Percentiles rank a stretch among this genome's conserved stretches.
phyloP scores from a whole-genome alignment of 92 coral and sea anemone species.

The Bergia sp. region DNA sequence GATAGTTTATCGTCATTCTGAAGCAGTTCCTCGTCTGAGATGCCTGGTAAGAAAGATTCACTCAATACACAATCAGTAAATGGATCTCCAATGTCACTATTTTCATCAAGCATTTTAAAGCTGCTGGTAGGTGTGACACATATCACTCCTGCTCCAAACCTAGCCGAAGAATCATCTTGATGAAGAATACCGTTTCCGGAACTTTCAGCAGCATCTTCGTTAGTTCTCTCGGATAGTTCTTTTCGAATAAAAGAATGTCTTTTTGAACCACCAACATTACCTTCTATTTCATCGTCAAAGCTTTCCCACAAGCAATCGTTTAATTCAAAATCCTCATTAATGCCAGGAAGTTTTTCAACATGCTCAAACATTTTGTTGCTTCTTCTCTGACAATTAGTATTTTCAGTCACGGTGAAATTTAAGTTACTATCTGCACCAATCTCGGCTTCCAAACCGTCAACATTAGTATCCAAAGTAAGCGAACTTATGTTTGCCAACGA shows the following conservation, averaged over 20 bases:
- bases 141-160: slow-evolving; percentile 52
- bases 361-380: neutral
- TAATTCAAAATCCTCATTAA: neutral
- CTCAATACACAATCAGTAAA: slow-evolving; percentile 33
- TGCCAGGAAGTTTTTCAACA: neutral
- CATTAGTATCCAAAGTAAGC: slow-evolving; percentile 36
- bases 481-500: slow-evolving; percentile 62
- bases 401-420: neutral
- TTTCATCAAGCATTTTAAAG: slow-evolving; percentile 24
- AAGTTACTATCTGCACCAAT: neutral
- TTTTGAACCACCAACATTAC: neutral
- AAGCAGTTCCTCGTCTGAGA: slow-evolving; percentile 55
- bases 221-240: neutral
- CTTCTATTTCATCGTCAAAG: slow-evolving; percentile 3
- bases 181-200: neutral
- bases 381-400: neutral
- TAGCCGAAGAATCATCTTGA: slow-evolving; percentile 1
- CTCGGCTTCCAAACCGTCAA: neutral
- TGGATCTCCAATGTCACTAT: slow-evolving; percentile 47
- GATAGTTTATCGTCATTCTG: neutral
- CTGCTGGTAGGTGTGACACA: slow-evolving; percentile 41
- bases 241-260: neutral
- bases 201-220: neutral
- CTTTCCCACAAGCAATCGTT: neutral
- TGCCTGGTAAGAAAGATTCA: slow-evolving; percentile 56